Base-by-base conservation (phyloP, 2,888 invertebrate genomes). In the Hedya salicella region DNA sequence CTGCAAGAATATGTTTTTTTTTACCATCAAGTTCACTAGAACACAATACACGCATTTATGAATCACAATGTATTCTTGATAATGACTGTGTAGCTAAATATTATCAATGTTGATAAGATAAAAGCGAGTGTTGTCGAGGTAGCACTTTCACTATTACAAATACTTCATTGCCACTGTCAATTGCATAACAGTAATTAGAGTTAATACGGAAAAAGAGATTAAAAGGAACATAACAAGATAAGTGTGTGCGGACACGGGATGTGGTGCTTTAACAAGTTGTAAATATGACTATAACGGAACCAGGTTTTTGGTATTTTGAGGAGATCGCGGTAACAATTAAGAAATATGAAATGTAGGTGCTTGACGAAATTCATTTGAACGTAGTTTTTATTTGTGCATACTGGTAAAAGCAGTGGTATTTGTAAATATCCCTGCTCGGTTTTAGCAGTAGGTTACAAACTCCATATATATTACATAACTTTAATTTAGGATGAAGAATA, bases 81-180 rank as follows among this genome's bases (percentile, higher is more conserved):
- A 46, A 21, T 49, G 13, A 42, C 32, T 21, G 25, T 53, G 39
- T 54, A 48, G 8, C 30, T 30, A 61, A 66, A 48, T 48, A 52
- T 54, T 54, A 61, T 65, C 59, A 53, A 17, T 19, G 46, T 32
- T 49, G 53, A 66, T 60, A 60, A 66, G 65, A 66, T 66, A 66
- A 39, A n/a, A 21, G 40, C 17, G 17, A 53, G 25, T 44, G 36
- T 32, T 9, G 2, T 48, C 44, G 21, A 57, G 44, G 46, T 48
- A 56, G 54, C 57, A 54, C 65, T 60, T 66, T 60, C 65, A 60
- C 65, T 52, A 44, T 57, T 52, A 46, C 63, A 64, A 64, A 64
- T 54, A 61, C 54, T 66, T 61, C 66, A 66, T 54, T 66, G 65
- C 60, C 66, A 66, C 49, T 66, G 66, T 54, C 66, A 61, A 54